These are phyloP conservation scores for Beris morrisii DNA, from an alignment of 2,888 invertebrate species.

Conservation along the genomic window DNA sequence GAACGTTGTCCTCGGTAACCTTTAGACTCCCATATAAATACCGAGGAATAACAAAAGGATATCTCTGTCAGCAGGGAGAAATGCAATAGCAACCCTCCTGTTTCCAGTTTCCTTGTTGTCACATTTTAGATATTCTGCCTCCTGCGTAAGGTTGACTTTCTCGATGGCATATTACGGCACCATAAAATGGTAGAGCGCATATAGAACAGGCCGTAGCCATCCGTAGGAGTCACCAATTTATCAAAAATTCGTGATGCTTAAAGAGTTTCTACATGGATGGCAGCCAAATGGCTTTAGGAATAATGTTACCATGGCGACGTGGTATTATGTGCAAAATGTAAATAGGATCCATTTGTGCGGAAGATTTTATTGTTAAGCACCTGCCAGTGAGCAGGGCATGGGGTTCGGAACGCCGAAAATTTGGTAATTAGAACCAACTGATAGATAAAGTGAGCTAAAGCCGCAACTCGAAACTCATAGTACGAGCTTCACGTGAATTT, in stretches of 20 bases:
- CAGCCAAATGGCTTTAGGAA: constrained; percentile 29
- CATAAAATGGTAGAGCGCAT: neutral
- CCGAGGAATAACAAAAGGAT: constrained; percentile 13
- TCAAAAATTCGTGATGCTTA: constrained; percentile 25
- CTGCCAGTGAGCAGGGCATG: neutral
- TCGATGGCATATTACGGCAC: neutral
- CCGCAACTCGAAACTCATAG: too few species aligned
- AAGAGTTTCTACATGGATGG: constrained; percentile 29
- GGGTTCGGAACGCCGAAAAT: too few species aligned
- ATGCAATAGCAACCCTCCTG: constrained; percentile 4
- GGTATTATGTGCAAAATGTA: constrained; percentile 24
- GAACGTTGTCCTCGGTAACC: too few species aligned
- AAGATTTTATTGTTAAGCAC: constrained; percentile 28
- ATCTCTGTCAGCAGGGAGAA: neutral
- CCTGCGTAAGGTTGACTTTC: neutral
- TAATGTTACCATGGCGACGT: constrained; percentile 21
- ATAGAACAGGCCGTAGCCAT: neutral
- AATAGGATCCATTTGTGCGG: constrained; percentile 24
- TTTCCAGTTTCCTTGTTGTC: neutral
- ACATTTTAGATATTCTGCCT: constrained; percentile 1
- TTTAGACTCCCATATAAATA: neutral
- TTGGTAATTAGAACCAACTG: too few species aligned
- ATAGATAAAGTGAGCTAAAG: too few species aligned
- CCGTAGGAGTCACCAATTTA: constrained; percentile 19
- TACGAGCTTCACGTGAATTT: too few species aligned